Evolutionary conservation across 2,888 invertebrate genomes (phyloP), one percentile per base, ranked within the genome.

Genomic region (Agriotes lineatus): DNA sequence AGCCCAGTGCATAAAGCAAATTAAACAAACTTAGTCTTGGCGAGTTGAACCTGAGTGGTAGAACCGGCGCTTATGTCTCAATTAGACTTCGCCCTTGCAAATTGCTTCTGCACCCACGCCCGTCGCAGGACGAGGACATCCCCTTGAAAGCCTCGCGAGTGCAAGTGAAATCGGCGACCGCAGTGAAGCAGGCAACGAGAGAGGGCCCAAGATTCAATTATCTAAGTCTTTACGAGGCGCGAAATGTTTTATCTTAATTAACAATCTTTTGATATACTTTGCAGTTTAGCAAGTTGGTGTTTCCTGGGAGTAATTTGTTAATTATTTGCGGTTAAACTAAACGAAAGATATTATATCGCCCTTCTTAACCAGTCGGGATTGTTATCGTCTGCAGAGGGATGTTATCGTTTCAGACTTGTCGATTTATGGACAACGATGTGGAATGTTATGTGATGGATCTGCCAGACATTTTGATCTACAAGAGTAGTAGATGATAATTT

Each of bases 201-300:
- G 14, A 54, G 57, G 57, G 14, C 16, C 50, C 19, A 56, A 58
- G 61, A 74, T 73, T 73, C 67, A 72, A 73, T 73, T 74, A 74
- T 72, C 67, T 25, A 61, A 64, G 69, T 72, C 71, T 68, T 70
- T 72, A 75, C 63, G 68, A 65, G 71, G 69, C 70, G 72, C 57
- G 69, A 72, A 73, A 67, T 71, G 75, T 72, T 72, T 74, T 76
- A 76, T 76, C 76, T 76, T 75, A 76, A 76, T 76, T 76, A 76
- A 73, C 72, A 68, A 75, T 75, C 74, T 71, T 70, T 68, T 68
- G 68, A 73, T 70, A 72, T 66, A 72, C 71, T 73, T 71, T 70
- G 48, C 66, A 69, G 65, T 71, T 67, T 57, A 66, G 44, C 57
- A 57, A 62, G 52, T 67, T 61, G 56, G 63, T 56, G 65, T 65